These are phyloP conservation scores for Caenorhabditis panamensis DNA, from an alignment of 2,888 invertebrate species.

Conservation along the genomic window DNA sequence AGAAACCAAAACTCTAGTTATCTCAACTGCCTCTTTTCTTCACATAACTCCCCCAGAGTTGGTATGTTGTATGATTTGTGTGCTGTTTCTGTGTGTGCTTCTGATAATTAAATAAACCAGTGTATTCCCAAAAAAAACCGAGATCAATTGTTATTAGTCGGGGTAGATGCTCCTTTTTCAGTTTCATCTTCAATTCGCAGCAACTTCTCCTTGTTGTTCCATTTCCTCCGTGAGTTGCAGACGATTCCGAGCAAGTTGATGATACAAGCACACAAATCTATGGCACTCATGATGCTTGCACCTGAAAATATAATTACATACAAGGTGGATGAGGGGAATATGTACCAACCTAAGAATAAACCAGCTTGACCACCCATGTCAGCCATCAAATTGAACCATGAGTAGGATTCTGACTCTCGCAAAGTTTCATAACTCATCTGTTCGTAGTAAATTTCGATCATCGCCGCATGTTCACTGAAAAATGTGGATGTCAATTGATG, in stretches of 20 bases:
- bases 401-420: constrained; percentile 77
- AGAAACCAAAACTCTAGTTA: too few species aligned
- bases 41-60: background rate
- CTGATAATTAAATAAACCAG: constrained; percentile 14
- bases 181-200: constrained; percentile 39
- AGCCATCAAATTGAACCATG: constrained; percentile 78
- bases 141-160: constrained; percentile 37
- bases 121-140: constrained; percentile 19
- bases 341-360: constrained; percentile 76
- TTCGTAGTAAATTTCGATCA: constrained; percentile 81
- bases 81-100: background rate
- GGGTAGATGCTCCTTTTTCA: constrained; percentile 36
- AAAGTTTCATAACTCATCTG: constrained; percentile 80
- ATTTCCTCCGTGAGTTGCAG: constrained; percentile 37
- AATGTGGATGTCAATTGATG: background rate
- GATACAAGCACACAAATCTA: constrained; percentile 70
- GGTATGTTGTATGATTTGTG: too few species aligned
- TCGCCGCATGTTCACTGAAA: constrained; percentile 78
- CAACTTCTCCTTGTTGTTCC: constrained; percentile 46
- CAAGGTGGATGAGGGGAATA: background rate
- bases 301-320: constrained; percentile 56
- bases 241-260: constrained; percentile 67
- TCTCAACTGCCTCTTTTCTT: background rate
- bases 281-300: constrained; percentile 72
- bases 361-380: constrained; percentile 80